Percentiles rank a stretch among this genome's conserved stretches.
Evolutionary conservation across 2,888 invertebrate species (phyloP).

Genomic region (Spatulosminthurus flaviceps): DNA sequence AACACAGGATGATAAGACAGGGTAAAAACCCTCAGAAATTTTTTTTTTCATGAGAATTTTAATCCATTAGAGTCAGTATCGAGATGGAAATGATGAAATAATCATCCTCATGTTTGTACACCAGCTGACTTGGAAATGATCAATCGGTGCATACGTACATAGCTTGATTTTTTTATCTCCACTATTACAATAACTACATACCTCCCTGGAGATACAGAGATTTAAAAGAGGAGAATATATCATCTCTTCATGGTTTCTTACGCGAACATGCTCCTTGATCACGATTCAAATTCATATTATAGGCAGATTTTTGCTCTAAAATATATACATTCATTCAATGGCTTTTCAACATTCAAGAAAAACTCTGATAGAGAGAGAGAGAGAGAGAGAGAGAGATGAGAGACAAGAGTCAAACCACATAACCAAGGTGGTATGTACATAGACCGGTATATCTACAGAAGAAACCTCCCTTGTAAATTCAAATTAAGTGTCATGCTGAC

Average conservation of each 20-base stretch:
- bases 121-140: not conserved
- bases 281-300: constrained; percentile 19
- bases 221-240: not conserved
- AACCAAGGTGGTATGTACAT: not conserved
- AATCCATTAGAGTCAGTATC: not conserved
- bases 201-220: not conserved
- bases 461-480: constrained; percentile 5
- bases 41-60: constrained; percentile 1
- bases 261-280: not conserved
- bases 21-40: constrained; percentile 12
- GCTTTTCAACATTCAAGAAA: no score
- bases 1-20: not conserved
- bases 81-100: constrained; percentile 13
- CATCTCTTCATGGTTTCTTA: constrained; percentile 1
- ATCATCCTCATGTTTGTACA: not conserved
- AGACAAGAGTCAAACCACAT: not conserved
- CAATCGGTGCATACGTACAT: not conserved
- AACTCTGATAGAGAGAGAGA: no score
- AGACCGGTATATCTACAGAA: not conserved
- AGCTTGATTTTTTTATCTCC: not conserved
- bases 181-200: not conserved
- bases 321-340: not conserved
- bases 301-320: not conserved
- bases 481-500: constrained; percentile 22
- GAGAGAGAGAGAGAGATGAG: no score